These are phyloP conservation scores for Brachymystax lenok DNA, from an alignment of 2,797 vertebrate species.

Conservation along the genomic window DNA sequence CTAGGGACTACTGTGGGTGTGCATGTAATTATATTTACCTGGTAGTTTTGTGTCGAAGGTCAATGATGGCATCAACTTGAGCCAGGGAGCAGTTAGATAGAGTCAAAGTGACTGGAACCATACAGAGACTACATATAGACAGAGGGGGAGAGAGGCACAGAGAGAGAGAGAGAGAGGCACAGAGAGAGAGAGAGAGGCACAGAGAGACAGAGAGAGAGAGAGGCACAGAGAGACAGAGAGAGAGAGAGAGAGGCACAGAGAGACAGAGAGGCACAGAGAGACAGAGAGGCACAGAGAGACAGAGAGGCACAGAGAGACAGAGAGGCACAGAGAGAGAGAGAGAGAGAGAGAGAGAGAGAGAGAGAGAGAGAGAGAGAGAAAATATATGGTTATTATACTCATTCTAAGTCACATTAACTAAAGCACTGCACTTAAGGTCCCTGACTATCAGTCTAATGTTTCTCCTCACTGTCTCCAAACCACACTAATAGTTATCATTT, in stretches of 20 bases:
- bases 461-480: not conserved
- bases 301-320: no score
- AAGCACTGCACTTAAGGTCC: not conserved
- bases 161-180: not conserved
- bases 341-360: no score
- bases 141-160: conserved; percentile 26
- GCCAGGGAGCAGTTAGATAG: conserved; percentile 92
- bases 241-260: no score
- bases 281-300: no score
- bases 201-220: not conserved
- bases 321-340: no score
- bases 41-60: conserved; percentile 87
- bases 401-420: no score
- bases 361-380: not conserved
- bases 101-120: conserved; percentile 91
- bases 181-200: not conserved
- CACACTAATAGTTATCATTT: not conserved
- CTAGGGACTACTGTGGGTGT: not conserved
- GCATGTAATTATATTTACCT: conserved; percentile 71
- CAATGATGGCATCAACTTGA: conserved; percentile 90
- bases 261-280: not conserved
- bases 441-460: not conserved
- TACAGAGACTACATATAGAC: conserved; percentile 81
- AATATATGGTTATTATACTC: not conserved
- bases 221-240: no score